Evolutionary conservation across 2,113 vertebrate genomes (phyloP), one percentile per base, ranked within the genome.

Genomic region (Onychorhynchus coronatus): DNA sequence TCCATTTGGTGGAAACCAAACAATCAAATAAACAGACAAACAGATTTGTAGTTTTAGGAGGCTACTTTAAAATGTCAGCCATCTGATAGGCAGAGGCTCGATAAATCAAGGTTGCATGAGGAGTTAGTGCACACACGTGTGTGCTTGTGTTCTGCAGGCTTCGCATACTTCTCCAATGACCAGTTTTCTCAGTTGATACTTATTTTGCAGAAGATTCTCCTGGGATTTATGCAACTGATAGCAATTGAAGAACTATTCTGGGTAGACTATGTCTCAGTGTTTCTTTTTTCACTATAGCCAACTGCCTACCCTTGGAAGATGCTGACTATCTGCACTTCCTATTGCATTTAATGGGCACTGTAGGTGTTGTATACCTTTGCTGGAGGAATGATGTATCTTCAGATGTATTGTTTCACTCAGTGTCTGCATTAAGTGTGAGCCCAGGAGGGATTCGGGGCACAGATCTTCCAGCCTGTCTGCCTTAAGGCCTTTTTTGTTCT

Each of bases 81-180:
- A 97, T 98, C 95, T 98, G 97, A 90, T 90, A 71, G 67, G 74
- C 96, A 97, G 96, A 91, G 79, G 47, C 78, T 96, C 90, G 39
- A 89, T 95, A 97, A 97, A 97, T 95, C 95, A 97, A 85, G 53
- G 89, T 85, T 85, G 79, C 80, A 88, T 84, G 91, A 92, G 76
- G 72, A 82, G 88, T 83, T 67, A 35, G 62, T 3, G 58, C 0
- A 0, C 75, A 58, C 85, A 91, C 67, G 27, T 84, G 80, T 47
- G 52, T 1, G 22, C 23, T 33, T 95, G 72, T 89, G 76, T 94
- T 98, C 96, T 96, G 97, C 93, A 96, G 97, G 88, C 94, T 86
- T 73, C 47, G 92, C 94, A 94, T 98, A 93, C 94, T 97, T 98
- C 97, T 98, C 96, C 95, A 94, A 87, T 98, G 97, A 97, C 95